Percentiles rank a stretch among this genome's conserved stretches.
phyloP scores from a whole-genome alignment of 1,140 invertebrate genomes.

The Papilio aristodemus region DNA sequence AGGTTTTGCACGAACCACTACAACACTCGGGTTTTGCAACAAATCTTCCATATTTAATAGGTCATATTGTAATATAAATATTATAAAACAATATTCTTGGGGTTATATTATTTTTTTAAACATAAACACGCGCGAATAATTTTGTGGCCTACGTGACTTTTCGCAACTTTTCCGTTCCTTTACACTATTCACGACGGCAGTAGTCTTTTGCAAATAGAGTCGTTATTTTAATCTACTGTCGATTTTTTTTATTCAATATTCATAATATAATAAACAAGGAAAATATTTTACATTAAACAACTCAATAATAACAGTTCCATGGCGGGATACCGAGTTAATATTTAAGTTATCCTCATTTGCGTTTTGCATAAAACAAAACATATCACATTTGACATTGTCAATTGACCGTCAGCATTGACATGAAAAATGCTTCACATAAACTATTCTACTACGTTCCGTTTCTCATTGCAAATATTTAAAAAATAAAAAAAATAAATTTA shows the following conservation, averaged over 20 bases:
- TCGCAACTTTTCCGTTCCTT: slow-evolving; percentile 48
- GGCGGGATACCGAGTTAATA: not conserved
- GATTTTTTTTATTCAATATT: not conserved
- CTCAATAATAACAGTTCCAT: not conserved
- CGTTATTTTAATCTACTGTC: not conserved
- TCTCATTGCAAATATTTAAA: slow-evolving; percentile 6
- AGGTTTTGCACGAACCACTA: slow-evolving; percentile 88
- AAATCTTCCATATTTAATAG: slow-evolving; percentile 63
- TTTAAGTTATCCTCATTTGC: not conserved
- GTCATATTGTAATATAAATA: slow-evolving; percentile 37
- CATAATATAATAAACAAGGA: not conserved
- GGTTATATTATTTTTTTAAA: slow-evolving; percentile 58
- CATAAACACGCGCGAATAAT: slow-evolving; percentile 63
- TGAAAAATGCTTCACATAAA: not conserved
- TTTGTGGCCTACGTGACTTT: slow-evolving; percentile 74
- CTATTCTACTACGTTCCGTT: slow-evolving; percentile 35
- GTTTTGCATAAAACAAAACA: slow-evolving; percentile 11
- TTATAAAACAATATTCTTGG: not conserved
- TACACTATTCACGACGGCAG: not conserved
- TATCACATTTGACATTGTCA: slow-evolving; percentile 14
- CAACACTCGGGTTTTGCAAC: slow-evolving; percentile 62
- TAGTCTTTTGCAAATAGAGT: not conserved
- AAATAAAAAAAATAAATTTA: not conserved
- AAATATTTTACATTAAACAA: slow-evolving; percentile 38
- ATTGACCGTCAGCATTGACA: not conserved